A percentile compares a stretch with the other conserved stretches of the same genome.
phyloP scores from a whole-genome alignment of 2,888 invertebrate species.

The Oscheius myriophilus region DNA sequence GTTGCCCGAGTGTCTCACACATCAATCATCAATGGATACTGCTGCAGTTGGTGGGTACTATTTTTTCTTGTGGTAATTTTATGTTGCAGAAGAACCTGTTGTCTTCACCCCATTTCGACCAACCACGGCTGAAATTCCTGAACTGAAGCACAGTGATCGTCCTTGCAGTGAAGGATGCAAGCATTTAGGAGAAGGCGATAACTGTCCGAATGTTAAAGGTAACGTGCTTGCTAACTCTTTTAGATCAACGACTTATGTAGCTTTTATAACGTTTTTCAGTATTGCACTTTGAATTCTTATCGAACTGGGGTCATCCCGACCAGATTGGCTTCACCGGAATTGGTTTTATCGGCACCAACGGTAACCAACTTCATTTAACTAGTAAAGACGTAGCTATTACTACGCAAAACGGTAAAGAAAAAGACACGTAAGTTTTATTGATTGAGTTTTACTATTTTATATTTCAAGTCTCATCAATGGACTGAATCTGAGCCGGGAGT shows the following conservation, averaged over 20 bases:
- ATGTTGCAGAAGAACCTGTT: conserved; percentile 21
- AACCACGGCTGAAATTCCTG: conserved; percentile 20
- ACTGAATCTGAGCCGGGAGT: conserved; percentile 79
- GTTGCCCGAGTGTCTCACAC: conserved; percentile 22
- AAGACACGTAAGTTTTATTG: background rate
- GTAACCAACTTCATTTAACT: background rate
- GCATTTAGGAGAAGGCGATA: background rate
- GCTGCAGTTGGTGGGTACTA: background rate
- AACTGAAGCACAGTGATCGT: conserved; percentile 12
- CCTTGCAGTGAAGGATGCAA: conserved; percentile 5
- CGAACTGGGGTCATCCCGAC: conserved; percentile 74
- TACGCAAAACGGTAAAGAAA: background rate
- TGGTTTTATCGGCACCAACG: conserved; percentile 70
- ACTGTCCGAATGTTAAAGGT: conserved; percentile 19
- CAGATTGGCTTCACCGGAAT: conserved; percentile 74
- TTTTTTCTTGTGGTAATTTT: background rate
- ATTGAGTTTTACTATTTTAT: background rate
- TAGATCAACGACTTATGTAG: background rate
- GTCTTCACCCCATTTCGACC: conserved; percentile 27
- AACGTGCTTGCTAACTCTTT: background rate
- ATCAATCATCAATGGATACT: conserved; percentile 21
- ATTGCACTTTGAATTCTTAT: conserved; percentile 72
- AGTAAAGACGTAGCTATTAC: conserved; percentile 13
- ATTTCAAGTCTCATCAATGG: conserved; percentile 77
- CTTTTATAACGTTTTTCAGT: conserved; percentile 48